Percentiles rank a stretch among this genome's conserved stretches.
Conservation (phyloP, 2,797 vertebrate genomes). For the Manis pentadactyla region DNA sequence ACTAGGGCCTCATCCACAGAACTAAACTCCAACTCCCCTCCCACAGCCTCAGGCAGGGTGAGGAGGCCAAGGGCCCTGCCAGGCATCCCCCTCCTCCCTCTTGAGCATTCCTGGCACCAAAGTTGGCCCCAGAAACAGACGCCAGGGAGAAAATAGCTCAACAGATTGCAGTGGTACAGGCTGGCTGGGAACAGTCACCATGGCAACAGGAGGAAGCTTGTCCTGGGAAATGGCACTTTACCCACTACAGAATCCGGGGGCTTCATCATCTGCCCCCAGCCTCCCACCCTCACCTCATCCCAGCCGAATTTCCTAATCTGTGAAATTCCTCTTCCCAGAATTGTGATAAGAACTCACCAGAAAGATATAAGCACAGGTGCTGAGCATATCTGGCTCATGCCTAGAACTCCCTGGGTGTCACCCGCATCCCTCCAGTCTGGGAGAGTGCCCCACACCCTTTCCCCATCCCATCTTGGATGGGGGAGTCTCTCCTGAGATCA, state of each 20-base stretch:
- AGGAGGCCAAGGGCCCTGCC: not conserved
- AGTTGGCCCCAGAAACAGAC: conserved; percentile 76
- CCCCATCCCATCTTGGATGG: not conserved
- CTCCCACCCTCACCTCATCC: conserved; percentile 8
- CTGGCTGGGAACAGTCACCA: conserved; percentile 70
- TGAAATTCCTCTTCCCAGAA: conserved; percentile 23
- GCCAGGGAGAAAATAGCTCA: conserved; percentile 80
- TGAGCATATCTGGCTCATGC: not conserved
- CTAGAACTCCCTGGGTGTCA: not conserved
- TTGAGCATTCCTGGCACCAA: conserved; percentile 70
- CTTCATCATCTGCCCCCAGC: conserved; percentile 2
- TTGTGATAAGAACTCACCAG: not conserved
- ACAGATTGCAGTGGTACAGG: conserved; percentile 75
- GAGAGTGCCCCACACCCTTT: not conserved
- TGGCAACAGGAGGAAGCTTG: conserved; percentile 78
- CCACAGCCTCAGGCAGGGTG: not conserved
- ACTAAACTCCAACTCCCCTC: not conserved
- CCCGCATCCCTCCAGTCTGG: not conserved
- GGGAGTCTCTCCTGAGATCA: not conserved
- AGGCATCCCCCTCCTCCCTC: conserved; percentile 53
- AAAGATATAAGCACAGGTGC: not conserved
- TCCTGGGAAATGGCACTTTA: conserved; percentile 66
- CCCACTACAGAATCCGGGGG: conserved; percentile 60
- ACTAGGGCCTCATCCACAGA: not conserved
- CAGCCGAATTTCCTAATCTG: not conserved